Percentiles rank a stretch among this genome's conserved stretches.
phyloP scores from a whole-genome alignment of 2,113 vertebrate genomes.

The Arothron firmamentum region DNA sequence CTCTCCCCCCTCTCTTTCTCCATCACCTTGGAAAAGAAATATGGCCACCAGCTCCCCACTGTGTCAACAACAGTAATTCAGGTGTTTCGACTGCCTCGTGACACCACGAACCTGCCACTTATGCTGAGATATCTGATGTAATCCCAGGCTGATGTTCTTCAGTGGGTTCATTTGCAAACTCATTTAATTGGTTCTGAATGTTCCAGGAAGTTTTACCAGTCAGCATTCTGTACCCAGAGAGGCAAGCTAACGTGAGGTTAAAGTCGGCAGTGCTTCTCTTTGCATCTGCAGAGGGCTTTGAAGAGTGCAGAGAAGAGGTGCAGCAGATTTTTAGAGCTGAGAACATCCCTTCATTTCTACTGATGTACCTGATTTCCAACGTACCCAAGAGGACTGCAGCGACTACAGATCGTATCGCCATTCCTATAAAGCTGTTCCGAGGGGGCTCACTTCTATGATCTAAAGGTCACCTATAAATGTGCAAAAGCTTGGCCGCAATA shows the following conservation, averaged over 20 bases:
- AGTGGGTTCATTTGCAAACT: conserved; percentile 1
- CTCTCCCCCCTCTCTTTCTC: conserved; percentile 28
- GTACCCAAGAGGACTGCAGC: no score
- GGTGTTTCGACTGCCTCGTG: conserved; percentile 50
- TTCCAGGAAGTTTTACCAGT: conserved; percentile 4
- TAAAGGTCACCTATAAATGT: no score
- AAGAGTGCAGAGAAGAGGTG: conserved; percentile 1
- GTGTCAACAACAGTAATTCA: conserved; percentile 64
- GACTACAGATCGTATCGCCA: no score
- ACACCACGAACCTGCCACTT: conserved; percentile 34
- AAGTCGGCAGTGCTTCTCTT: conserved; percentile 1
- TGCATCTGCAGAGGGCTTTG: conserved; percentile 19
- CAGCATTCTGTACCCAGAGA: conserved; percentile 11
- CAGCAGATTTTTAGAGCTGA: not conserved
- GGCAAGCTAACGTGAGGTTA: conserved; percentile 3
- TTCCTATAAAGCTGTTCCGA: no score
- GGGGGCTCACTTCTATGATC: no score
- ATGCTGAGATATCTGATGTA: conserved; percentile 5
- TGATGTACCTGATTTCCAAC: not conserved
- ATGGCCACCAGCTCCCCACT: conserved; percentile 49
- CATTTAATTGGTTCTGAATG: conserved; percentile 16
- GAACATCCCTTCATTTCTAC: conserved; percentile 9
- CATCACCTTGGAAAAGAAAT: conserved; percentile 66
- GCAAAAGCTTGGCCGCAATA: no score
- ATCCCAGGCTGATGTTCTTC: conserved; percentile 20